Conservation (phyloP, 2,113 vertebrate genomes). For the Bubo blakistoni region DNA sequence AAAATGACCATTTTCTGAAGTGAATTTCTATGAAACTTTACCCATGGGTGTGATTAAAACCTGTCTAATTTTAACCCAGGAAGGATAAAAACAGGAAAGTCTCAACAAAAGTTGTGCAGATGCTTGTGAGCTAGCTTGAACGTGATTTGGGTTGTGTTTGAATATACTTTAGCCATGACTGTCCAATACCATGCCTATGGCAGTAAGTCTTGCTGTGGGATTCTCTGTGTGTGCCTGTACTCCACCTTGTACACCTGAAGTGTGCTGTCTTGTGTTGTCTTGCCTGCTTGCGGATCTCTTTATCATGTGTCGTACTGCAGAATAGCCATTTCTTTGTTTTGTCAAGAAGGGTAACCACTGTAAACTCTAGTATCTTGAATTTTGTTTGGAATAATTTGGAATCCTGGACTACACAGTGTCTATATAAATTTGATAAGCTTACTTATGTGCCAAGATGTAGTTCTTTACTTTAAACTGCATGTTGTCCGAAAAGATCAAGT, state of each 20-base stretch:
- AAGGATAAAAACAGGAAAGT: not conserved
- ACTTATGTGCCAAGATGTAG: not conserved
- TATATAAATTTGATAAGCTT: not conserved
- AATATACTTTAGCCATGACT: not conserved
- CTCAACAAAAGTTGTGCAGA: not conserved
- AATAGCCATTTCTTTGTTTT: not conserved
- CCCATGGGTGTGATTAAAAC: not conserved
- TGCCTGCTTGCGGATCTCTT: not conserved
- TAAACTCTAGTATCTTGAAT: not conserved
- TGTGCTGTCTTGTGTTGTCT: not conserved
- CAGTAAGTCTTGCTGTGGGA: not conserved
- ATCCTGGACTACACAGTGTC: not conserved
- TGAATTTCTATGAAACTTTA: not conserved
- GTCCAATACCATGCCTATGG: not conserved
- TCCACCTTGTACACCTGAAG: not conserved
- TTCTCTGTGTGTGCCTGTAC: rapidly evolving
- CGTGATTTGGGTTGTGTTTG: not conserved
- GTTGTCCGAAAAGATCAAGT: not conserved
- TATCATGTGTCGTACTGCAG: not conserved
- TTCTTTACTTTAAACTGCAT: not conserved
- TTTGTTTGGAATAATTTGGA: not conserved
- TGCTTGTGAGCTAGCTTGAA: not conserved
- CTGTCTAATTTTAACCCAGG: not conserved
- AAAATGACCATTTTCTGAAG: not conserved
- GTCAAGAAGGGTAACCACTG: not conserved